Base-by-base conservation (phyloP, 92 coral and sea anemone genomes). In the Bergia sp. region DNA sequence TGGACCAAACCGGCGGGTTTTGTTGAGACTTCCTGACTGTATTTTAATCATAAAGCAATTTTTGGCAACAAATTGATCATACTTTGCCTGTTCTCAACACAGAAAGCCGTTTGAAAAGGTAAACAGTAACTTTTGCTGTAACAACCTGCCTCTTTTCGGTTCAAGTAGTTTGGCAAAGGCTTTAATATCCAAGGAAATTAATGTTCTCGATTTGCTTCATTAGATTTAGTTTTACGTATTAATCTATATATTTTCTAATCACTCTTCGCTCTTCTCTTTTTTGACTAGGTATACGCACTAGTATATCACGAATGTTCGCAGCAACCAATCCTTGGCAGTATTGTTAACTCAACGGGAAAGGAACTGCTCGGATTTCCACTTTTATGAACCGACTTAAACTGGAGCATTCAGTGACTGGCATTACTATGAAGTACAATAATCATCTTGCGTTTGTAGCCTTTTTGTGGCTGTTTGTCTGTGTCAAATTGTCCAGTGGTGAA, bases 401-500 rank as follows among this genome's bases (percentile, higher is more conserved):
- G 36, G 10, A 20, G 42, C 21, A 21, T 40, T 82, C n/a, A 29
- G 29, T 29, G 29, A 38, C 23, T n/a, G 39, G 82, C 82, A 50
- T 21, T 10, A 49, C 57, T 38, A 84, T 84, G 87, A 84, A 23
- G 23, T 84, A 61, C 43, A 79, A 36, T 43, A 84, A 72, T 23
- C 42, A 29, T 29, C 15, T 84, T 47, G 37, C 77, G 36, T 16
- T 84, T 71, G 44, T 37, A 37, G 79, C 53, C 66, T 84, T 67
- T 3, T 8, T 80, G 44, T 84, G 87, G 79, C 75, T 84, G 58
- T 43, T 72, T 53, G 79, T 50, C 8, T 47, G 39, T 49, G 87
- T 84, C 37, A 72, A 84, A 71, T 38, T 74, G 87, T 69, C 87
- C 50, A 15, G 18, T 55, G 87, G 79, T 15, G 87, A 84, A 38